Percentiles rank a stretch among this genome's conserved stretches.
These are phyloP conservation scores for Trissolcus basalis DNA, from an alignment of 1,140 invertebrate genomes.

Conservation along the genomic window DNA sequence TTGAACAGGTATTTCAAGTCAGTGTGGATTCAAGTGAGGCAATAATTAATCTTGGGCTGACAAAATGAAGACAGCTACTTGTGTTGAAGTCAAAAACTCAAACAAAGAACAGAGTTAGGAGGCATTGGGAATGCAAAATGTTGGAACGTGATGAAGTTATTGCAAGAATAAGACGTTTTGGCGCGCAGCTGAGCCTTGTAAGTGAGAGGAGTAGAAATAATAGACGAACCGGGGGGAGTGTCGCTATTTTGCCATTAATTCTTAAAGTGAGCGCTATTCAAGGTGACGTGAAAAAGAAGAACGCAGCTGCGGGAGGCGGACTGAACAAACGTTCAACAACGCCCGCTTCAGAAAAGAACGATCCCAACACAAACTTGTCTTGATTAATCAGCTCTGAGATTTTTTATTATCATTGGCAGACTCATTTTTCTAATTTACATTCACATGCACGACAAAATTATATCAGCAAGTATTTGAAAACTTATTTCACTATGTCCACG, in stretches of 20 bases:
- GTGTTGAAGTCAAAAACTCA: conserved; percentile 37
- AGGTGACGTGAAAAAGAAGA: conserved; percentile 52
- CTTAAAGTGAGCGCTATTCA: conserved; percentile 56
- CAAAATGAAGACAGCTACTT: conserved; percentile 30
- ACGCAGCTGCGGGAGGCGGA: conserved; percentile 26
- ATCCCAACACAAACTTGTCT: conserved; percentile 34
- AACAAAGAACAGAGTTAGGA: conserved; percentile 29
- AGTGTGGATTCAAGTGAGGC: too few species aligned
- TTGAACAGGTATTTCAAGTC: too few species aligned
- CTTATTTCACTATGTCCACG: too few species aligned
- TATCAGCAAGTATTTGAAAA: too few species aligned
- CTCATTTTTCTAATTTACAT: not conserved
- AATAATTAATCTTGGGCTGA: conserved; percentile 27
- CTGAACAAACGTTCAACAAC: conserved; percentile 35
- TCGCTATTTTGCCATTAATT: conserved; percentile 59
- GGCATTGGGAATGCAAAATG: conserved; percentile 40
- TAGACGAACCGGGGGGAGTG: conserved; percentile 49
- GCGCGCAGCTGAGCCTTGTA: conserved; percentile 42
- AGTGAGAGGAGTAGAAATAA: conserved; percentile 53
- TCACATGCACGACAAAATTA: too few species aligned
- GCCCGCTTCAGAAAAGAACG: conserved; percentile 23
- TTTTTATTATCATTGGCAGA: conserved; percentile 30
- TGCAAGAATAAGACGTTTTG: conserved; percentile 34
- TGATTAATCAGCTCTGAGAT: conserved; percentile 43
- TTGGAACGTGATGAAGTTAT: conserved; percentile 47